These are phyloP conservation scores for Ammodytes marinus DNA, from an alignment of 2,113 vertebrate species.

Conservation along the genomic window DNA sequence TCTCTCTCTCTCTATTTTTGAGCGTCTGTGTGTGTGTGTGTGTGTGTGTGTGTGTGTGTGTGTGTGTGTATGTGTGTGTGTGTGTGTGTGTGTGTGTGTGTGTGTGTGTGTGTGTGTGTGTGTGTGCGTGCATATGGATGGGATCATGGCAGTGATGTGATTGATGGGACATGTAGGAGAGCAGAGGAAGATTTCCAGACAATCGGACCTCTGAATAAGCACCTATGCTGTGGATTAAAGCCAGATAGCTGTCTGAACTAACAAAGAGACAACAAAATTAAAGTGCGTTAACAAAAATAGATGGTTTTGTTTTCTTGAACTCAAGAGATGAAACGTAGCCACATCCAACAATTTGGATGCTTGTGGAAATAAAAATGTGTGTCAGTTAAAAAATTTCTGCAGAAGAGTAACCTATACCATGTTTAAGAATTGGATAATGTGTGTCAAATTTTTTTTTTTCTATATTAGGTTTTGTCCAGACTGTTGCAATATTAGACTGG, in stretches of 20 bases:
- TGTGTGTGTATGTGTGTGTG: background rate
- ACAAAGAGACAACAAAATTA: constrained; percentile 77
- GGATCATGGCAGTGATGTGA: constrained; percentile 69
- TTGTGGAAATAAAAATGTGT: constrained; percentile 34
- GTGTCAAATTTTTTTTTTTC: constrained; percentile 23
- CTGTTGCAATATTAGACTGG: background rate
- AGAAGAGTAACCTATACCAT: constrained; percentile 44
- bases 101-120: constrained; percentile 17
- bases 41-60: constrained; percentile 15
- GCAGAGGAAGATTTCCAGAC: constrained; percentile 73
- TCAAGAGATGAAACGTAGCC: constrained; percentile 59
- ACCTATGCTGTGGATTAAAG: constrained; percentile 77
- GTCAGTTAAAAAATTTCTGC: constrained; percentile 39
- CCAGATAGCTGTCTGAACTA: constrained; percentile 69
- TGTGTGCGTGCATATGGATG: constrained; percentile 50
- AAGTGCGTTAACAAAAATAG: constrained; percentile 78
- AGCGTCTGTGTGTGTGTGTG: background rate
- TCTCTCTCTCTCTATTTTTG: too few relatives aligned
- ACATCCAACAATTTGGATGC: constrained; percentile 52
- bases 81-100: constrained; percentile 7
- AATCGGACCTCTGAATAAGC: constrained; percentile 72
- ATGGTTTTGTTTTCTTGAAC: constrained; percentile 69
- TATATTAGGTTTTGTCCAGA: constrained; percentile 1
- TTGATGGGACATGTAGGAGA: constrained; percentile 76
- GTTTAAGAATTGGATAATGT: constrained; percentile 20